Percentiles rank a stretch among this genome's conserved stretches.
Evolutionary conservation across 2,113 vertebrate genomes (phyloP).

Genomic region (Orthonyx spaldingii): DNA sequence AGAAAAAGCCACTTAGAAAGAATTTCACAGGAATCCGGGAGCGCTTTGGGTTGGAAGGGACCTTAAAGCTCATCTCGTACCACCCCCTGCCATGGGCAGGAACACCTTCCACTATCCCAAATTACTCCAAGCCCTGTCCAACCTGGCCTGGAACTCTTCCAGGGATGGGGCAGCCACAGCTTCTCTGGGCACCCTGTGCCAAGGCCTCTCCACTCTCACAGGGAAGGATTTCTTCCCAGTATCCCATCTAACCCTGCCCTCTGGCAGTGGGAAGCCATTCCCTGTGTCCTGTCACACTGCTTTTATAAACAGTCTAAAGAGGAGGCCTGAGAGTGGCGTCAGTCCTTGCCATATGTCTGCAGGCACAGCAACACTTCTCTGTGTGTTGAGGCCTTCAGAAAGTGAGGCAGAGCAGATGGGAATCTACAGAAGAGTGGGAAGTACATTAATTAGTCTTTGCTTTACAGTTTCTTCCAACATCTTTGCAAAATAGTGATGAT

Average conservation of each 20-base stretch:
- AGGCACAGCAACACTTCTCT: background rate
- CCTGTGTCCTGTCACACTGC: background rate
- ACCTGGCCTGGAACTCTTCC: accelerated
- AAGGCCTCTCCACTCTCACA: background rate
- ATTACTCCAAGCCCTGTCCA: accelerated
- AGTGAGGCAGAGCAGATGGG: background rate
- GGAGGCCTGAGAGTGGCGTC: background rate
- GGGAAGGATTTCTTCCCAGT: background rate
- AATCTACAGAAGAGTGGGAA: background rate
- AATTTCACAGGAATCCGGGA: background rate
- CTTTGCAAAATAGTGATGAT: background rate
- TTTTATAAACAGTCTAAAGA: background rate
- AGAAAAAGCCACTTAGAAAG: background rate
- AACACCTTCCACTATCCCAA: background rate
- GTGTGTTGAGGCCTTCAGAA: background rate
- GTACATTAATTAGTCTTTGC: background rate
- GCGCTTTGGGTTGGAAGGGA: background rate
- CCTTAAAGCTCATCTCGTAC: background rate
- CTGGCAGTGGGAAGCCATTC: background rate
- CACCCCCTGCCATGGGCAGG: background rate
- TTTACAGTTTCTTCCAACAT: background rate
- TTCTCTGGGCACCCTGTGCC: background rate
- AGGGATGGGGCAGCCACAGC: background rate
- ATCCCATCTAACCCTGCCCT: background rate
- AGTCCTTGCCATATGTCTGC: background rate